phyloP scores from a whole-genome alignment of 92 coral and sea anemone species.

The Parazoanthus darwini region DNA sequence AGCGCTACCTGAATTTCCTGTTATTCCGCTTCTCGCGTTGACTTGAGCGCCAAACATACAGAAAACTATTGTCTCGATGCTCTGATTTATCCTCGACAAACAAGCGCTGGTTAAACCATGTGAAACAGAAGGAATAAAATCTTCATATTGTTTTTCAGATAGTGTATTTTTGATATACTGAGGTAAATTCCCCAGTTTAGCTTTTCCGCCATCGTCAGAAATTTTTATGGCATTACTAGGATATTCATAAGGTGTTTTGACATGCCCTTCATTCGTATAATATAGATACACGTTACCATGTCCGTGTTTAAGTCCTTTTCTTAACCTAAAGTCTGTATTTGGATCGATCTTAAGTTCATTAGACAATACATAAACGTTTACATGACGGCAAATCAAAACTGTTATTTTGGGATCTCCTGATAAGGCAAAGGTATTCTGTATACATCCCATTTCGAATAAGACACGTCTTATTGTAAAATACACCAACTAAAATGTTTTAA shows the following conservation, averaged over 20 bases:
- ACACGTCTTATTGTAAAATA: too few species aligned
- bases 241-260: too few species aligned
- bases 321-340: too few species aligned
- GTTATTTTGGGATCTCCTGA: neutral
- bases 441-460: too few species aligned
- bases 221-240: neutral
- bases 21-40: neutral
- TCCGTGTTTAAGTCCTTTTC: too few species aligned
- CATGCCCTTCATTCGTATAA: too few species aligned
- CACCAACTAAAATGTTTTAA: too few species aligned
- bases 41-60: neutral
- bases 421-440: too few species aligned
- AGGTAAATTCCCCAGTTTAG: neutral
- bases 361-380: neutral
- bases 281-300: too few species aligned
- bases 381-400: neutral
- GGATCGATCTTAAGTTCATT: neutral
- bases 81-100: slow-evolving; percentile 25
- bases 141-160: slow-evolving; percentile 1
- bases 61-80: slow-evolving; percentile 35
- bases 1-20: neutral
- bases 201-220: slow-evolving; percentile 29
- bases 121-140: neutral
- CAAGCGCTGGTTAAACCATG: slow-evolving; percentile 38
- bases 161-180: neutral